Evolutionary conservation across 2,113 vertebrate genomes (phyloP).

Genomic region (Corapipo altera): DNA sequence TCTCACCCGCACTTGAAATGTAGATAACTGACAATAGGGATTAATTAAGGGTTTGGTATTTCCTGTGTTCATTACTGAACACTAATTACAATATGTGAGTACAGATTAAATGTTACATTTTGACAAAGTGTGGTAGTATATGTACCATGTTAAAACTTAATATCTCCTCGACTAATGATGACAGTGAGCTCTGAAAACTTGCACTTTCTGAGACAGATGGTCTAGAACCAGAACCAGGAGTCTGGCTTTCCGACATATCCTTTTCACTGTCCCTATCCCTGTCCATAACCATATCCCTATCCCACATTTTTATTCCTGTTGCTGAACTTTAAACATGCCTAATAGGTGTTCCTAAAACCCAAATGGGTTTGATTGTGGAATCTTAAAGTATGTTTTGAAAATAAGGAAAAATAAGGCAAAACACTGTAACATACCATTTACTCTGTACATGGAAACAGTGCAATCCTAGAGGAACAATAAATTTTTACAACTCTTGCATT

Average conservation of each 20-base stretch:
- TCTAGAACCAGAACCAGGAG: background rate
- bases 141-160: background rate
- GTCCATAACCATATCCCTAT: background rate
- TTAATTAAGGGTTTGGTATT: conserved; percentile 49
- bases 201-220: background rate
- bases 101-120: conserved; percentile 56
- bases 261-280: background rate
- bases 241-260: background rate
- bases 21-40: conserved; percentile 33
- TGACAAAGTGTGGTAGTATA: background rate
- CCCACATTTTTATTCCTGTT: background rate
- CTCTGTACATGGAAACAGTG: background rate
- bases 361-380: background rate
- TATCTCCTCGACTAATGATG: background rate
- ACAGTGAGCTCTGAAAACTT: background rate
- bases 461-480: background rate
- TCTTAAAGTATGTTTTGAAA: background rate
- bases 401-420: background rate
- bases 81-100: conserved; percentile 57
- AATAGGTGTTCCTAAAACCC: background rate
- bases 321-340: background rate
- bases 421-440: background rate
- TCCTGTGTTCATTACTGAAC: conserved; percentile 28
- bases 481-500: background rate
- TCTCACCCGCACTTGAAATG: conserved; percentile 24